phyloP scores from a whole-genome alignment of 2,113 vertebrate species.

The Illadopsis cleaveri region DNA sequence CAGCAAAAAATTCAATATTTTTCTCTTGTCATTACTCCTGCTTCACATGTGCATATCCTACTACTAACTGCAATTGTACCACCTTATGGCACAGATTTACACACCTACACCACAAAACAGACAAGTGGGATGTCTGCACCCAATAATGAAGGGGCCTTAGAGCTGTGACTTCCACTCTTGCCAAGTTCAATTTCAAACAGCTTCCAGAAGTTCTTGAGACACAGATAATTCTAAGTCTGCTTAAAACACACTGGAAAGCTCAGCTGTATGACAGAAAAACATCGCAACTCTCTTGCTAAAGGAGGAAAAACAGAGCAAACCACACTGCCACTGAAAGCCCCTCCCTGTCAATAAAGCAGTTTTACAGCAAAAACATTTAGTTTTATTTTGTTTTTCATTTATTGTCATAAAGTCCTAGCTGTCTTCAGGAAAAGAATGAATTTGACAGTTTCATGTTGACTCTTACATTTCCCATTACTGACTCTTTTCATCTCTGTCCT shows the following conservation, averaged over 20 bases:
- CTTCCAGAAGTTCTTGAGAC: neutral
- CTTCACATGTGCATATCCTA: neutral
- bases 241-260: neutral
- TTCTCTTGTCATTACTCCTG: neutral
- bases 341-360: conserved; percentile 21
- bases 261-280: neutral
- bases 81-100: neutral
- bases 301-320: conserved; percentile 37
- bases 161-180: neutral
- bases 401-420: conserved; percentile 50
- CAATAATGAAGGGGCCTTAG: neutral
- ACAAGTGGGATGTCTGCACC: rapidly evolving
- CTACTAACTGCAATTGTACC: neutral
- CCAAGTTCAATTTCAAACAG: neutral
- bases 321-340: neutral
- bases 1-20: neutral
- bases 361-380: conserved; percentile 63
- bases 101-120: neutral
- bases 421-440: conserved; percentile 57
- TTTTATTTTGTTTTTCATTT: conserved; percentile 75
- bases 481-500: conserved; percentile 72
- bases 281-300: neutral
- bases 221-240: neutral
- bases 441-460: conserved; percentile 73
- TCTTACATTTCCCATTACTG: conserved; percentile 67